Evolutionary conservation across 2,113 vertebrate species (phyloP), one percentile per base, ranked within the genome.

Genomic region (Tachysurus fulvidraco): DNA sequence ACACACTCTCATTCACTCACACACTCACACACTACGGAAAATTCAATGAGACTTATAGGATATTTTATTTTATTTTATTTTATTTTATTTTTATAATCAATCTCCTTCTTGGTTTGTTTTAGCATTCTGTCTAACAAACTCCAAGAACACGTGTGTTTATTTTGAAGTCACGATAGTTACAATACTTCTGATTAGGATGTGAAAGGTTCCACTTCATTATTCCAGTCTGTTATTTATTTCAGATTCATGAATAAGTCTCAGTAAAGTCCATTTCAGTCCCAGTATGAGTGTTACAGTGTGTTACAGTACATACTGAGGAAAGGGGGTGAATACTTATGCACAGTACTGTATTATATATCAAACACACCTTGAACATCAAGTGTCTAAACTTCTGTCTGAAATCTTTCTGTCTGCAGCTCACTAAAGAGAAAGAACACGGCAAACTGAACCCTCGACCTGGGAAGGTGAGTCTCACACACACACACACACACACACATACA

Each of bases 401-500:
- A 50, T 4, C 41, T 86, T 25, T 93, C 50, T 90, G 28, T 89
- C 16, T 79, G 60, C 41, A 96, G 95, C 94, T 94, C 83, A 95
- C 96, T 2, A 96, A 96, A 83, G 89, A 93, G 89, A 98, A 95
- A 87, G 93, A 93, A 62, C 94, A 94, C 9, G 93, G 96, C 81
- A 98, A 98, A 88, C 94, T 96, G 88, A 99, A 99, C 87, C 94
- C 91, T 9, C 96, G 98, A 21, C 98, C 98, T 0, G 97, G 98
- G 89, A 99, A 99, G 97, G 98, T 99, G 96, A 94, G 94, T 91
- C 14, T 28, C 17, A 25, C 52, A 50, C 21, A 25, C 13, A 10
- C 12, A 82, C 41, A 2, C 7, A 71, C 2, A 62, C 73, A 12
- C 44, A 41, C 36, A 5, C 62, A 50, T 2, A 16, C 41, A n/a